phyloP scores from a whole-genome alignment of 2,888 invertebrate species.

The Euspilapteryx auroguttella region DNA sequence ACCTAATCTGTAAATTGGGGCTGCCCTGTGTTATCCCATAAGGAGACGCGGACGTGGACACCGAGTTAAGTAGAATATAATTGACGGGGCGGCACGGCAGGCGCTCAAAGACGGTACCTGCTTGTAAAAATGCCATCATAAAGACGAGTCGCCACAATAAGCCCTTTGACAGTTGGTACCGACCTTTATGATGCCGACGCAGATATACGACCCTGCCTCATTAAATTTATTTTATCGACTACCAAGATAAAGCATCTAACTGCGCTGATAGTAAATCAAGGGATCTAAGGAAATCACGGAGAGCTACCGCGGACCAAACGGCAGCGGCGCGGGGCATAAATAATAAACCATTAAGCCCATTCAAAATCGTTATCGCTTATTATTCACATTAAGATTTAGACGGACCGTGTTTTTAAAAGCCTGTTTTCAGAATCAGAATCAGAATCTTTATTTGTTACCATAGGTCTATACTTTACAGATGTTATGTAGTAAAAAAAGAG shows the following conservation, averaged over 20 bases:
- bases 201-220: conserved; percentile 45
- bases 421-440: too few species aligned
- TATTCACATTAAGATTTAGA: conserved; percentile 52
- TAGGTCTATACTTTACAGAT: too few species aligned
- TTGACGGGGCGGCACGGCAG: conserved; percentile 47
- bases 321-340: conserved; percentile 14
- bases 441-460: too few species aligned
- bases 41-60: conserved; percentile 19
- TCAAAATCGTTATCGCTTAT: conserved; percentile 52
- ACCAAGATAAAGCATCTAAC: conserved; percentile 34
- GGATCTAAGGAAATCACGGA: conserved; percentile 28
- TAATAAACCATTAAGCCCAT: conserved; percentile 41
- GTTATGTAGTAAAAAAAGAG: too few species aligned
- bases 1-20: neutral
- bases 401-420: conserved; percentile 39
- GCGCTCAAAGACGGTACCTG: conserved; percentile 52
- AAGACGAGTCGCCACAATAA: conserved; percentile 50
- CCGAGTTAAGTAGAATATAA: conserved; percentile 54
- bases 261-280: conserved; percentile 40
- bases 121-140: conserved; percentile 58
- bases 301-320: conserved; percentile 27
- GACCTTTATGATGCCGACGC: conserved; percentile 55
- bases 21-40: conserved; percentile 10
- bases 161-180: conserved; percentile 56
- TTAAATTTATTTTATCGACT: conserved; percentile 56